Evolutionary conservation across 2,888 invertebrate genomes (phyloP).

Genomic region (Mycogona germanica): DNA sequence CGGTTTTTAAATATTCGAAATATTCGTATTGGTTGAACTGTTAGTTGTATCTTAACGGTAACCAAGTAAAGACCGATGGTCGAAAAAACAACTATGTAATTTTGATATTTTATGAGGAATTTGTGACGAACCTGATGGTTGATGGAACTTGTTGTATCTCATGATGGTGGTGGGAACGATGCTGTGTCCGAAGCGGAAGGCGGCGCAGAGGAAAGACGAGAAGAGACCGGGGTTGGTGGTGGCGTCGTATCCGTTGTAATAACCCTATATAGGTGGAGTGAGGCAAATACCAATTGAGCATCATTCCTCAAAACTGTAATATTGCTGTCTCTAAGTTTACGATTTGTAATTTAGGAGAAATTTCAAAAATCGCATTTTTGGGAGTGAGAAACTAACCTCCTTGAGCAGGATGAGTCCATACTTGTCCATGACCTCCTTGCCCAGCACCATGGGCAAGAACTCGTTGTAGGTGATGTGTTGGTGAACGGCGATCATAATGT

Average conservation of each 20-base stretch:
- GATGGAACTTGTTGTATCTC: conserved; percentile 21
- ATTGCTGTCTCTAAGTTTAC: too few species aligned
- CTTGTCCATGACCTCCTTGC: conserved; percentile 32
- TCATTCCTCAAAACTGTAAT: too few species aligned
- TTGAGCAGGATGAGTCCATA: conserved; percentile 31
- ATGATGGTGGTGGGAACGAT: conserved; percentile 22
- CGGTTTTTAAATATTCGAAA: too few species aligned
- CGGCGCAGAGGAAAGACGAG: conserved; percentile 20
- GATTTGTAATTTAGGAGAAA: too few species aligned
- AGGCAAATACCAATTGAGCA: too few species aligned
- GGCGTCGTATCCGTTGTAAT: conserved; percentile 21
- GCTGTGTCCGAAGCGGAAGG: conserved; percentile 22
- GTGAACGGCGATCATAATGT: conserved; percentile 31
- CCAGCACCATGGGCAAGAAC: conserved; percentile 38
- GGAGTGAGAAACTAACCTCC: conserved; percentile 18
- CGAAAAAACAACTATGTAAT: too few species aligned
- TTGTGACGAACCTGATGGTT: conserved; percentile 15
- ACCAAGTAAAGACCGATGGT: too few species aligned
- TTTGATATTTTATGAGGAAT: too few species aligned
- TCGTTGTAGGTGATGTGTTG: conserved; percentile 38
- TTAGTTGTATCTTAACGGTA: too few species aligned
- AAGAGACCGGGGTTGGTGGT: conserved; percentile 19
- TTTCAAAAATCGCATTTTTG: too few species aligned
- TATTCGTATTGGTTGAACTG: too few species aligned
- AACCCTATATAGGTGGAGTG: conserved; percentile 19